Conservation (phyloP, 2,113 vertebrate genomes). For the Oryzias javanicus region DNA sequence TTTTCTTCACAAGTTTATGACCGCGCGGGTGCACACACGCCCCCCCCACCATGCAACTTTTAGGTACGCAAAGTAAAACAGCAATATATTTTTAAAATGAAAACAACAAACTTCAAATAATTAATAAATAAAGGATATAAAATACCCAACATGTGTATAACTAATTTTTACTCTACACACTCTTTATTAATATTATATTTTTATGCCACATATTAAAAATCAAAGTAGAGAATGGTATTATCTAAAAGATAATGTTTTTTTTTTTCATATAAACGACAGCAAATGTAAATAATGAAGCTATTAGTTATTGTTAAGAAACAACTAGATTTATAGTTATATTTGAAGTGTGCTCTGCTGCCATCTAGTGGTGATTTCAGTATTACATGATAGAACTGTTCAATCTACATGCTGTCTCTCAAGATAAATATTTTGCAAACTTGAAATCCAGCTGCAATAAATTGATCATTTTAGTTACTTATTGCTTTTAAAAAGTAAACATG, state of each 20-base stretch:
- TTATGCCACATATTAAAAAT: background rate
- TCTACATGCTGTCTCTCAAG: background rate
- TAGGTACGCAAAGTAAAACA: background rate
- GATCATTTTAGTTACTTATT: no score
- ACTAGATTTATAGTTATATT: background rate
- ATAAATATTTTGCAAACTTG: no score
- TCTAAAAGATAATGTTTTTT: no score
- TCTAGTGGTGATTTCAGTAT: constrained; percentile 26
- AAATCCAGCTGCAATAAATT: background rate
- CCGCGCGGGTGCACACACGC: constrained; percentile 4
- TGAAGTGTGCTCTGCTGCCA: constrained; percentile 40
- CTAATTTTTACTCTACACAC: background rate
- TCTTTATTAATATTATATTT: background rate
- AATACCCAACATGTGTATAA: background rate
- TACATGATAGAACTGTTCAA: background rate
- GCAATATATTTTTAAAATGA: background rate
- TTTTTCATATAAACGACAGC: background rate
- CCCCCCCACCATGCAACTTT: background rate
- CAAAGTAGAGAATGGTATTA: background rate
- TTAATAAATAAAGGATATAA: no score
- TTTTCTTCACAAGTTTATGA: constrained; percentile 7
- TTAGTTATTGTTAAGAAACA: background rate
- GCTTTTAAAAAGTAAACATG: no score
- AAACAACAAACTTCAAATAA: background rate
- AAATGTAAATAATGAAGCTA: background rate